Evolutionary conservation across 2,113 vertebrate genomes (phyloP).

Genomic region (Lutjanus erythropterus): DNA sequence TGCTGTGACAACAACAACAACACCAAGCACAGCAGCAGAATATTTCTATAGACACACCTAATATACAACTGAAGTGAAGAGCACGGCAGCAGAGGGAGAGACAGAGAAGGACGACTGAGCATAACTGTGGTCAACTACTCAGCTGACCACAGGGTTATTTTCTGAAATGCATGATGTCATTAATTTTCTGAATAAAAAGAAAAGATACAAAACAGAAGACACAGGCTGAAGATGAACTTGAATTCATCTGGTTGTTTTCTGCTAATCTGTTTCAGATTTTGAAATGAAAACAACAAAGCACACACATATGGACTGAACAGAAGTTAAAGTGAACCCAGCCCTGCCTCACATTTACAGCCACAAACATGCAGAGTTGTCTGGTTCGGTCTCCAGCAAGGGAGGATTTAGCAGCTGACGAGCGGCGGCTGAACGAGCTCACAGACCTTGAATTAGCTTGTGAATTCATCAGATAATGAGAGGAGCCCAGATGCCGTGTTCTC

Average conservation of each 20-base stretch:
- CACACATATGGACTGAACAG: neutral
- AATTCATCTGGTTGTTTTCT: neutral
- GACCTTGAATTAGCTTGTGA: conserved; percentile 22
- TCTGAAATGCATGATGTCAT: no score
- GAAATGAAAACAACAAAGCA: neutral
- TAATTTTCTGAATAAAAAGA: neutral
- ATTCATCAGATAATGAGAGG: conserved; percentile 25
- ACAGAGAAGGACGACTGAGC: no score
- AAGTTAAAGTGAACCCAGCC: neutral
- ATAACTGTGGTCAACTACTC: neutral
- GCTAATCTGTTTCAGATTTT: neutral
- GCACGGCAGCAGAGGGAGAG: neutral
- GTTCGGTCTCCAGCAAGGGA: neutral
- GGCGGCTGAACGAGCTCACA: neutral
- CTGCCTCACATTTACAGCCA: neutral
- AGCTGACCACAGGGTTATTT: no score
- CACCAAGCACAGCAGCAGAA: neutral
- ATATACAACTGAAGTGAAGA: neutral
- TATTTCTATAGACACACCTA: neutral
- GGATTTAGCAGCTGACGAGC: neutral
- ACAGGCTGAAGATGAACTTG: neutral
- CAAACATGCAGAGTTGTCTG: neutral
- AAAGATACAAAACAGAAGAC: no score
- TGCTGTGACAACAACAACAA: neutral
- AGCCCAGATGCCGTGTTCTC: conserved; percentile 39